Percentiles rank a stretch among this genome's conserved stretches.
phyloP scores from a whole-genome alignment of 2,888 invertebrate species.

The Argyresthia albistria region DNA sequence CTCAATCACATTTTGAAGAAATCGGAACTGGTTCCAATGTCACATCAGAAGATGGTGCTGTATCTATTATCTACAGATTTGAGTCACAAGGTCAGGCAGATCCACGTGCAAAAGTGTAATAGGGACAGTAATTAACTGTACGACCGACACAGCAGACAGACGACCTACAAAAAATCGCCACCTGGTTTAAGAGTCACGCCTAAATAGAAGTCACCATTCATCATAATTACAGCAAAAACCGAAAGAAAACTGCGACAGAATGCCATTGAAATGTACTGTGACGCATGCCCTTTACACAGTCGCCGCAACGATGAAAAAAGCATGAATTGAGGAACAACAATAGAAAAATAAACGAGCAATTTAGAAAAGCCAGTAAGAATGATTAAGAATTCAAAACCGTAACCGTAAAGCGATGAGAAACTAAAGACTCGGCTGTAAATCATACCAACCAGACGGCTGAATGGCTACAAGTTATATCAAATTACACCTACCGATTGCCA shows the following conservation, averaged over 20 bases:
- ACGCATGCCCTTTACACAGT: conserved; percentile 6
- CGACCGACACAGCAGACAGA: not conserved
- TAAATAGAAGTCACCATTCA: conserved; percentile 33
- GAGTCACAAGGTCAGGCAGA: no score
- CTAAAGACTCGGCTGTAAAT: conserved; percentile 30
- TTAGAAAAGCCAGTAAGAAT: not conserved
- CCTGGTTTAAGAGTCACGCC: conserved; percentile 31
- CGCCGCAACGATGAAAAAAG: conserved; percentile 11
- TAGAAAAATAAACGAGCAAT: conserved; percentile 6
- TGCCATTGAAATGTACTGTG: conserved; percentile 14
- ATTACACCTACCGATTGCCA: conserved; percentile 68
- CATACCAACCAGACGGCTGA: conserved; percentile 49
- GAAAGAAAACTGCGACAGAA: conserved; percentile 21
- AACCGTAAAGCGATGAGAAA: conserved; percentile 21
- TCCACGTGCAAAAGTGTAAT: no score
- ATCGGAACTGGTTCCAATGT: no score
- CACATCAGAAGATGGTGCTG: no score
- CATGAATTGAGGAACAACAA: not conserved
- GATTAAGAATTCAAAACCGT: conserved; percentile 16
- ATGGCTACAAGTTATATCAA: conserved; percentile 49
- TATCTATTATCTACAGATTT: no score
- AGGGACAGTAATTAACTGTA: no score
- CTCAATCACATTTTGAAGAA: no score
- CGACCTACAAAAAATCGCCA: conserved; percentile 16
- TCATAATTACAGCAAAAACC: conserved; percentile 40